Evolutionary conservation across 2,888 invertebrate species (phyloP).

Genomic region (Mamestra brassicae): DNA sequence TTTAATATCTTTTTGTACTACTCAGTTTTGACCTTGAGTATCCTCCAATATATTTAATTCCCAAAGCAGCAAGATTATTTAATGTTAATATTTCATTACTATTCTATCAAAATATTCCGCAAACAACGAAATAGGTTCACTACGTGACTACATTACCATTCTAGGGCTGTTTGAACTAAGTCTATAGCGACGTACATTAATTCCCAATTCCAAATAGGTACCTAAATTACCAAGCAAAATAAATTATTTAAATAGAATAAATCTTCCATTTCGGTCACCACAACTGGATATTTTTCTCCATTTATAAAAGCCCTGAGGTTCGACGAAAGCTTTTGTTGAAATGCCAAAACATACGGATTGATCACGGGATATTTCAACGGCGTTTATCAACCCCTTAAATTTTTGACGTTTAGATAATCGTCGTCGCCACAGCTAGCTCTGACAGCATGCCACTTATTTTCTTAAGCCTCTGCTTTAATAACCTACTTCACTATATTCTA

Average conservation of each 20-base stretch:
- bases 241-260: neutral
- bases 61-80: constrained; percentile 5
- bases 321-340: no score
- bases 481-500: no score
- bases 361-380: no score
- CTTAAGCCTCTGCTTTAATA: no score
- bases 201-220: constrained; percentile 31
- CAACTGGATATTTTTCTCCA: neutral
- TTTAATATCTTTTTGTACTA: no score
- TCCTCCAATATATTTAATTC: neutral
- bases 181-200: constrained; percentile 5
- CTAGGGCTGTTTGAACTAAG: constrained; percentile 18
- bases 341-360: no score
- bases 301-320: no score
- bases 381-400: no score
- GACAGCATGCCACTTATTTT: no score
- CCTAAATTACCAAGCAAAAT: constrained; percentile 1
- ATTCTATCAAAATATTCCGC: constrained; percentile 25
- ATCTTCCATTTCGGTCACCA: neutral
- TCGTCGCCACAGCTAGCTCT: no score
- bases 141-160: constrained; percentile 50
- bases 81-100: constrained; percentile 2
- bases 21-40: neutral
- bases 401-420: no score
- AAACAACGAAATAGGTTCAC: constrained; percentile 14